phyloP scores from a whole-genome alignment of 1,140 invertebrate species.

The Drosophila serrata region DNA sequence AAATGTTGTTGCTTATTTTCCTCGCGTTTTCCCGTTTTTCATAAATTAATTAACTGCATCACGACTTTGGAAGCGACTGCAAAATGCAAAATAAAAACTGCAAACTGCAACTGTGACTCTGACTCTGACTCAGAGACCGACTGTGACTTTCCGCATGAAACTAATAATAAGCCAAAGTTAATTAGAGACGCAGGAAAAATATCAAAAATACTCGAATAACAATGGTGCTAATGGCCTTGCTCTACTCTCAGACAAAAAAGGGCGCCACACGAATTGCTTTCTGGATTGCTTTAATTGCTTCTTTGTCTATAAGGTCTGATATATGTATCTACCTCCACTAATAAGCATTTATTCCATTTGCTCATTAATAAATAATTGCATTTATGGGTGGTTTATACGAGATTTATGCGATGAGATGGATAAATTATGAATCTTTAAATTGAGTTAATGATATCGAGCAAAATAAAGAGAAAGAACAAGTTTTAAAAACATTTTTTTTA shows the following conservation, averaged over 20 bases:
- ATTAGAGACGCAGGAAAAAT: conserved; percentile 61
- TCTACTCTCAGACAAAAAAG: background rate
- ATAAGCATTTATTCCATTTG: background rate
- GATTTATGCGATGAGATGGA: conserved; percentile 6
- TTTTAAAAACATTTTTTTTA: background rate
- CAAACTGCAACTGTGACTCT: conserved; percentile 16
- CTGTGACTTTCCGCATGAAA: conserved; percentile 62
- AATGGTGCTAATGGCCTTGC: conserved; percentile 57
- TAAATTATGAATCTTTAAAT: conserved; percentile 6
- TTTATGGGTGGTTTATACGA: background rate
- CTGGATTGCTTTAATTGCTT: background rate
- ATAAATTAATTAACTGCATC: conserved; percentile 81
- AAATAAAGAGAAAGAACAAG: background rate
- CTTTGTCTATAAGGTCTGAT: conserved; percentile 6
- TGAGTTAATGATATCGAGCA: background rate
- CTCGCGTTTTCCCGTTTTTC: conserved; percentile 58
- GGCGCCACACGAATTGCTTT: conserved; percentile 10
- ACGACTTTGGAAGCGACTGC: conserved; percentile 64
- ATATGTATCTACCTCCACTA: background rate
- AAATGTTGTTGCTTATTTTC: conserved; percentile 40
- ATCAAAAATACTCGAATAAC: conserved; percentile 27
- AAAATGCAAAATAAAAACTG: conserved; percentile 28
- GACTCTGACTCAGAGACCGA: conserved; percentile 25
- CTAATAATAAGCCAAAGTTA: conserved; percentile 62
- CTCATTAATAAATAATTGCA: conserved; percentile 22